Evolutionary conservation across 2,888 invertebrate species (phyloP), one percentile per base, ranked within the genome.

Genomic region (Crematogaster levior): DNA sequence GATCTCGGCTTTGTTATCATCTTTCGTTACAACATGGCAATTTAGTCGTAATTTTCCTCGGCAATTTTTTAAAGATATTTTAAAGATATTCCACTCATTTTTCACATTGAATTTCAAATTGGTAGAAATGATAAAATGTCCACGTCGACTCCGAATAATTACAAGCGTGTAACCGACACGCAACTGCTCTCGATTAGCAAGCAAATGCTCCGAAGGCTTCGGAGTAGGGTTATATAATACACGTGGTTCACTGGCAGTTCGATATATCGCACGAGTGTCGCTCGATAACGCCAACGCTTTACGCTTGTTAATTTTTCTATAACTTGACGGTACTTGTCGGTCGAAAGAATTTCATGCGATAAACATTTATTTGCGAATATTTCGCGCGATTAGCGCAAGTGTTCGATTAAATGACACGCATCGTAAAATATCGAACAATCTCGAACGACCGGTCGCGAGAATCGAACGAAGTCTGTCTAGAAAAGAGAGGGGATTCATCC

Each of bases 241-340:
- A 51, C 37, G 72, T 66, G 65, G 34, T n/a, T 43, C n/a, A 27
- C n/a, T 21, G 10, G 18, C 40, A 43, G 24, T 43, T 56, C 30
- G 53, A 70, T 72, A 56, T 43, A 79, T 79, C 24, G 73, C 43
- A 70, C 30, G 10, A 2, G 3, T 18, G 63, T 46, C 1, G n/a
- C 34, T 61, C 63, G 65, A 75, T 37, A 30, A 15, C 15, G 3
- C 12, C 7, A 18, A 12, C 7, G 18, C 6, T 77, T 70, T 12
- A 4, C 7, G 5, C 3, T 0, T n/a, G 37, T 70, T 7, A 37
- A 68, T 1, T 51, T 51, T 65, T 12, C 6, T 15, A 1, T 2
- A 9, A 27, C 2, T 43, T 9, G 21, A 6, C 0, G 4, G 6
- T 15, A 34, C n/a, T 79, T 56, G 12, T 43, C 10, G 15, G 4